Evolutionary conservation across 2,113 vertebrate genomes (phyloP), one percentile per base, ranked within the genome.

Genomic region (Plotosus lineatus): DNA sequence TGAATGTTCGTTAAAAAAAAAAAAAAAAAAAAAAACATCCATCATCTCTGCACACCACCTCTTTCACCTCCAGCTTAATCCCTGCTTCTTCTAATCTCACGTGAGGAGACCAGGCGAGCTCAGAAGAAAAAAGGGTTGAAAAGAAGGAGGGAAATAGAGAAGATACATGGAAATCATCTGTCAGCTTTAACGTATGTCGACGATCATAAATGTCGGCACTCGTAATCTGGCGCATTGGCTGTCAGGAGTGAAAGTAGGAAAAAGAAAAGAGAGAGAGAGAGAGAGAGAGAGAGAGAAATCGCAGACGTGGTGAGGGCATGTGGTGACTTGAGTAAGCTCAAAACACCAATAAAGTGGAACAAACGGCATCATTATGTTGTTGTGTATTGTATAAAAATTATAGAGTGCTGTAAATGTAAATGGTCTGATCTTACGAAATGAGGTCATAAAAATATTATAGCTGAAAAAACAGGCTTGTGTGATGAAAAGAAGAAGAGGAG

Each of bases 1-100:
- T 91, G 86, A 87, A 78, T 79, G 77, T 85, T 88, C 40, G 78
- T 91, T 89, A 85, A 87, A 84, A 88, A 86, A 79, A 82, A 83
- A 75, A 71, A 74, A 75, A 80, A 68, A 82, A 80, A 78, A 80
- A 87, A 74, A 76, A 77, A 83, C 63, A 80, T 84, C 2, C 60
- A 10, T 55, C 21, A 15, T 55, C 68, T 50, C 69, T n/a, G 19
- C 50, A 26, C 75, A 56, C 75, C 46, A 66, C 72, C 58, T 79
- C 81, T 85, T 72, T 69, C 61, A 85, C 85, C 83, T 80, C 83
- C 76, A 31, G 38, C 75, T 75, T 89, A 89, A 88, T 89, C 84
- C 86, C 42, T 73, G 65, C 73, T 69, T 76, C 71, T 75, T 78
- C 53, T 81, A 85, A 82, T 84, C 85, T 77, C 82, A 80, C 76